Conservation (phyloP, 2,888 invertebrate species). For the Patella caerulea region DNA sequence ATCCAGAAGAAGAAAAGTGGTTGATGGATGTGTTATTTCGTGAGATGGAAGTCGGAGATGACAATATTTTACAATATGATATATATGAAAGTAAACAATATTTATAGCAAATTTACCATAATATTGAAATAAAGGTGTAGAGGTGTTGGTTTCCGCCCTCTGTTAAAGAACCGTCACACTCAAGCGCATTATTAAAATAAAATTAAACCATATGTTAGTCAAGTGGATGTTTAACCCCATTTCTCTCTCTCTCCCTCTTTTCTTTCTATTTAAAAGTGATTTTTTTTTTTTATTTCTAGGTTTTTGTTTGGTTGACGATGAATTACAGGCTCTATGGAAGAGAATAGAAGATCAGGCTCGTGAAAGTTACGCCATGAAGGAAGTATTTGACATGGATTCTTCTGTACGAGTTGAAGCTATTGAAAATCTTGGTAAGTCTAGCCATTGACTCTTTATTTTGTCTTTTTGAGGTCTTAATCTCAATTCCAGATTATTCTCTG, state of each 20-base stretch:
- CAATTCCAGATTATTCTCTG: no score
- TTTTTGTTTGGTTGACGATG: slow-evolving; percentile 54
- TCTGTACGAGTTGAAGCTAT: slow-evolving; percentile 63
- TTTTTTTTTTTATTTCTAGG: slow-evolving; percentile 48
- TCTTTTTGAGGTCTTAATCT: not conserved
- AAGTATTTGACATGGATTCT: slow-evolving; percentile 64
- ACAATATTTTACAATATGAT: slow-evolving; percentile 38
- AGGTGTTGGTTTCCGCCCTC: no score
- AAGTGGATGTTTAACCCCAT: not conserved
- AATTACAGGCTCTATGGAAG: slow-evolving; percentile 46
- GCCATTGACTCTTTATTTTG: not conserved
- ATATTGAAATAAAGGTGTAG: no score
- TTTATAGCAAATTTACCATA: no score
- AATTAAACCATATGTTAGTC: not conserved
- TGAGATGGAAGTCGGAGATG: slow-evolving; percentile 53
- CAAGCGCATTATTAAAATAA: not conserved
- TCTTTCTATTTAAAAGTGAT: slow-evolving; percentile 11
- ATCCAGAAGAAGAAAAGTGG: slow-evolving; percentile 48
- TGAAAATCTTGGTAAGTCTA: slow-evolving; percentile 56
- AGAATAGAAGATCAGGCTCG: slow-evolving; percentile 55
- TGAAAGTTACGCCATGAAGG: slow-evolving; percentile 60
- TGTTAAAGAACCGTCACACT: no score
- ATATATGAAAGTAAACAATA: slow-evolving; percentile 38
- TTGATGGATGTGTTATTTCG: slow-evolving; percentile 46
- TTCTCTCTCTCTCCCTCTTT: not conserved